These are phyloP conservation scores for Chymomyza procnemis DNA, from an alignment of 2,888 invertebrate genomes.

Conservation along the genomic window DNA sequence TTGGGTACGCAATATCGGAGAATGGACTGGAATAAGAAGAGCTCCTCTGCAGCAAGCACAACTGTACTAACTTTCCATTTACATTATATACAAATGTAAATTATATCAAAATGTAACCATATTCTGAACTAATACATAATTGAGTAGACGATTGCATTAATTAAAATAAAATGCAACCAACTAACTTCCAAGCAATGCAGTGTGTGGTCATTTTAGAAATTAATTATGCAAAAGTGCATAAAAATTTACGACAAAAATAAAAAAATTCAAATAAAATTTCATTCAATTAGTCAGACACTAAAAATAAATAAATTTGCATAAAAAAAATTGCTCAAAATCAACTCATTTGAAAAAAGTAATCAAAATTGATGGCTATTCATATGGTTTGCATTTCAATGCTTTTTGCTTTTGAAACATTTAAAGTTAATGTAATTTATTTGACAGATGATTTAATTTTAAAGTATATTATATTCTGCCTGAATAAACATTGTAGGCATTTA, in stretches of 20 bases:
- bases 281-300: not conserved
- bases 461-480: not conserved
- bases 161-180: slow-evolving; percentile 1
- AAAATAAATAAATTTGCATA: not conserved
- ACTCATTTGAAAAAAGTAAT: not conserved
- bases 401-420: not conserved
- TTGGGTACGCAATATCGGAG: too few relatives aligned
- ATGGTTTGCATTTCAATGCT: not conserved
- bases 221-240: not conserved
- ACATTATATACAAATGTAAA: too few relatives aligned
- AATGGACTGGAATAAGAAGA: too few relatives aligned
- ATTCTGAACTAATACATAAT: not conserved
- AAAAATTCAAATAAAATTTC: not conserved
- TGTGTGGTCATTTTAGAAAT: not conserved
- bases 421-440: not conserved
- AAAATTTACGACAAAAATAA: not conserved
- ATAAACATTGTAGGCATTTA: not conserved
- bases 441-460: not conserved
- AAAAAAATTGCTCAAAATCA: not conserved
- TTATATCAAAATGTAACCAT: not conserved
- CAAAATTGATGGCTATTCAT: not conserved
- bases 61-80: too few relatives aligned
- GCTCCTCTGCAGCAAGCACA: too few relatives aligned
- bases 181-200: not conserved
- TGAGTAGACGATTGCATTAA: not conserved